Conservation (phyloP, 2,113 vertebrate genomes). For the Microcebus jonahi region DNA sequence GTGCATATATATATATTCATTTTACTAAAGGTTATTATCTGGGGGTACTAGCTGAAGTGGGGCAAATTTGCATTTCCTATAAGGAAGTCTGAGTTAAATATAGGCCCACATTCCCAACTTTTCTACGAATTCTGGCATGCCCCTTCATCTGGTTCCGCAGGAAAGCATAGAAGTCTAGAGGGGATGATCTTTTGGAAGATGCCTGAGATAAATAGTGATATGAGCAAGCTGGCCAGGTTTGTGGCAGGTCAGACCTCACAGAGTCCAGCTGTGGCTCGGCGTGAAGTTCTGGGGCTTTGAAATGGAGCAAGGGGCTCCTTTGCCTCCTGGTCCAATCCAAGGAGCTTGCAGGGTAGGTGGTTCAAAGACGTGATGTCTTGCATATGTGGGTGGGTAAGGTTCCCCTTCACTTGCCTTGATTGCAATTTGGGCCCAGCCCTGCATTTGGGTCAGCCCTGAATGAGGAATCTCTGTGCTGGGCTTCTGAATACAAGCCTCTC, state of each 20-base stretch:
- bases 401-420: neutral
- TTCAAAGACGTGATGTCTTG: neutral
- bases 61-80: neutral
- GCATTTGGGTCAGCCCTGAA: neutral
- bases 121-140: neutral
- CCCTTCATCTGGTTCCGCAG: neutral
- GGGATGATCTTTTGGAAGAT: neutral
- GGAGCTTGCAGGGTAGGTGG: neutral
- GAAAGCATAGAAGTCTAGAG: neutral
- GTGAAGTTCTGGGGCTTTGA: neutral
- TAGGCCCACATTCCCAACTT: neutral
- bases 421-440: neutral
- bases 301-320: neutral
- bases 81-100: neutral
- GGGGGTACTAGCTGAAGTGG: neutral
- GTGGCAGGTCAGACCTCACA: neutral
- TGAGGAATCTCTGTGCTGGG: neutral
- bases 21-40: constrained; percentile 13
- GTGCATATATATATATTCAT: neutral
- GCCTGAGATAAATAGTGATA: neutral
- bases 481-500: neutral
- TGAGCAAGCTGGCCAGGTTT: neutral
- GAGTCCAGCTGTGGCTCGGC: neutral
- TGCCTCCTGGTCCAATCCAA: neutral
- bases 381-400: neutral